Evolutionary conservation across 2,113 vertebrate species (phyloP).

Genomic region (Paramormyrops kingsleyae): DNA sequence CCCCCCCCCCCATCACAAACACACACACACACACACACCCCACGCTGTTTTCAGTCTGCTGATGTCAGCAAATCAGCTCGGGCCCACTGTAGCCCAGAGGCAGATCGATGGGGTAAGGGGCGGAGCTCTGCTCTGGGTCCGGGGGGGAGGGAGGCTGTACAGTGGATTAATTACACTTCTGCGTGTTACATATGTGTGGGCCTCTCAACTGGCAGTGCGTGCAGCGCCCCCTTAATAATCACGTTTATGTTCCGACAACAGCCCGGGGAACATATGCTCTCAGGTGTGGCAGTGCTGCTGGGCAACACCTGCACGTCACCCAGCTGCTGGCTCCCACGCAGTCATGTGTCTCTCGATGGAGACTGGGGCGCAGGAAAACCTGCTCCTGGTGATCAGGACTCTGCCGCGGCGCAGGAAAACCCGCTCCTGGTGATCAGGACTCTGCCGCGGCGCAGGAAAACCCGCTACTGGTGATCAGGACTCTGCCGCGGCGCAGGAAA

Average conservation of each 20-base stretch:
- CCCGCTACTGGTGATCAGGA: too few species aligned
- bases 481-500: too few species aligned
- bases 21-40: not conserved
- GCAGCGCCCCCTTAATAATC: not conserved
- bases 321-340: not conserved
- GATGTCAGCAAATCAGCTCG: slow-evolving; percentile 14
- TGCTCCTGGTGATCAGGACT: not conserved
- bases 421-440: too few species aligned
- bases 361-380: not conserved
- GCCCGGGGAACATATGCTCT: not conserved
- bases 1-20: not conserved
- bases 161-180: slow-evolving; percentile 16
- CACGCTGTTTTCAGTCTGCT: not conserved
- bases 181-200: slow-evolving; percentile 1
- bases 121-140: not conserved
- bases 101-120: not conserved
- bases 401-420: too few species aligned
- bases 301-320: not conserved
- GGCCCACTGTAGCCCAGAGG: not conserved
- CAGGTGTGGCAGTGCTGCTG: not conserved
- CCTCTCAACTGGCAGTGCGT: not conserved
- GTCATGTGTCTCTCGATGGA: not conserved
- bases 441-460: too few species aligned
- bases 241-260: slow-evolving; percentile 11
- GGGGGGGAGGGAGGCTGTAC: not conserved